phyloP scores from a whole-genome alignment of 2,113 vertebrate genomes.

The Phocoena sinus region DNA sequence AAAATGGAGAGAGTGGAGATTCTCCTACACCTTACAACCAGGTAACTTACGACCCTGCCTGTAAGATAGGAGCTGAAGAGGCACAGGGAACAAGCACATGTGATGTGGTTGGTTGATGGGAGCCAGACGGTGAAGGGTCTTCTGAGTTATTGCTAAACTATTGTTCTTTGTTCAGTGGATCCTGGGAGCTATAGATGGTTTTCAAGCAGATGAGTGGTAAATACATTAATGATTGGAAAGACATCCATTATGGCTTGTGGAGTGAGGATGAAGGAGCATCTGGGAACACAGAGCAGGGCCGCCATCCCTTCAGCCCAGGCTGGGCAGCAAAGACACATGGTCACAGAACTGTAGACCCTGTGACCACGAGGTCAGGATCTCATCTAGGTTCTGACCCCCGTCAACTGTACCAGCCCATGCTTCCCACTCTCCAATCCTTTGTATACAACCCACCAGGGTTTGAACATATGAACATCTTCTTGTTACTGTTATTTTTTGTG shows the following conservation, averaged over 20 bases:
- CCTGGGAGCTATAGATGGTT: background rate
- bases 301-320: background rate
- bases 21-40: background rate
- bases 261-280: background rate
- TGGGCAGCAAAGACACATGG: background rate
- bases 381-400: accelerated
- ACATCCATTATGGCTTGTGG: background rate
- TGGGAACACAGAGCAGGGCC: background rate
- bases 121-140: background rate
- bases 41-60: background rate
- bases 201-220: background rate
- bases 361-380: background rate
- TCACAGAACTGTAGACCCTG: background rate
- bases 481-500: background rate
- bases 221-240: background rate
- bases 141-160: background rate
- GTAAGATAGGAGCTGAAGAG: too few relatives aligned
- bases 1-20: background rate
- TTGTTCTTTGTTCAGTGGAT: background rate
- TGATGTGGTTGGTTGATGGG: too few relatives aligned
- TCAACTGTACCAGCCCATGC: too few relatives aligned
- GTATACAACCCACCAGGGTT: accelerated
- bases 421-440: background rate
- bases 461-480: background rate
- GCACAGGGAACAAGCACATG: too few relatives aligned